Evolutionary conservation across 2,113 vertebrate genomes (phyloP), one percentile per base, ranked within the genome.

Genomic region (Delphinapterus leucas): DNA sequence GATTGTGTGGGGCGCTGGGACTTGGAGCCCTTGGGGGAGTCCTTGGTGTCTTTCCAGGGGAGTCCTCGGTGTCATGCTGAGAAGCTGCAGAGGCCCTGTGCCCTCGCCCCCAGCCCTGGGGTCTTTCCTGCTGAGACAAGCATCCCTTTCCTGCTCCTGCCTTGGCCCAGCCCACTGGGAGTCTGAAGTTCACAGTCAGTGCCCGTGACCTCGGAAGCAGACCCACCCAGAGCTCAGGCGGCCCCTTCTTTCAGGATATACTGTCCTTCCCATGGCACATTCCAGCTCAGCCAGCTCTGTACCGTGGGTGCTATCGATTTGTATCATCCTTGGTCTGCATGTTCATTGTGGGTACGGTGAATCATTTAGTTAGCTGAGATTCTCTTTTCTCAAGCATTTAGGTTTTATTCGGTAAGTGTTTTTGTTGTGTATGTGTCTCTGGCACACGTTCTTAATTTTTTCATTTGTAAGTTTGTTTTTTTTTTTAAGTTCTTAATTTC

Each of bases 381-480:
- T 93, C 49, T 31, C 20, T 25, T 20, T 36, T 71, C 70, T 61
- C 28, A 31, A 92, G 86, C n/a, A 26, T 44, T 65, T 77, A 12
- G n/a, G 20, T 86, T 95, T 79, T 38, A 36, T 88, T 87, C 74
- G 38, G 25, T 65, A 28, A 68, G 47, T 31, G 21, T 58, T 47
- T 95, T 53, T 80, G 49, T 88, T 47, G 41, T 60, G 58, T 70
- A 17, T 8, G 28, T 5, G 2, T 60, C n/a, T 87, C 53, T 88
- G 92, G 20, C 10, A 76, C 6, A 36, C 6, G 65, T 49, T 26
- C 23, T 55, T 80, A 15, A 38, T 21, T 41, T 96, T 97, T 97
- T 95, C 68, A 63, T 73, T 41, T 63, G 5, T 73, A 38, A 61
- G 36, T 88, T 55, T 25, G 13, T 47, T 38, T 49, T 38, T 84